Base-by-base conservation (phyloP, 2,797 vertebrate genomes). In the Acropternis orthonyx region DNA sequence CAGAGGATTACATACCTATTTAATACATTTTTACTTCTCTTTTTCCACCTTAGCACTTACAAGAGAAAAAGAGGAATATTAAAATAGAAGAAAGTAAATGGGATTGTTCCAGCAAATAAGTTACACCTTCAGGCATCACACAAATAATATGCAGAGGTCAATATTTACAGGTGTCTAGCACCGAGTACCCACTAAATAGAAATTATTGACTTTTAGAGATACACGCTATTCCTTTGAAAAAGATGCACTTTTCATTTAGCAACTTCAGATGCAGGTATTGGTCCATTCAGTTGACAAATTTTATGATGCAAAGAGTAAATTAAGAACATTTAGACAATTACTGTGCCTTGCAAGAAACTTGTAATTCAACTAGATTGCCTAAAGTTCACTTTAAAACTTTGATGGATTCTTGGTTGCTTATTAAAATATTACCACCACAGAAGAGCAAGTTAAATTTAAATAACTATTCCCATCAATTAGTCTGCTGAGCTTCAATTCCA, bases 381-480 rank as follows among this genome's bases (percentile, higher is more conserved):
- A 18, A 88, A 88, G 55, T 94, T 88, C 21, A 7, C 19, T 73
- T 92, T 69, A 5, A 55, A 81, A 79, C 48, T 93, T 30, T 20
- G 61, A 88, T 0, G 2, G 44, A 91, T 81, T 96, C 86, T 48
- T 91, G 51, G 48, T 32, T 81, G 41, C 46, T 94, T 49, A 85
- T 86, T 92, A 94, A 88, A 89, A 92, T 68, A 85, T 34, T 96
- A 72, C 43, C 55, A 72, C 32, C 28, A 54, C 11, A 49, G 61
- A 88, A 78, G 48, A 81, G 39, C 55, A 56, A 63, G 41, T 78
- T 88, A 95, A 78, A 84, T 94, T 96, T 84, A 91, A 94, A 52
- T 58, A 94, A 88, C 43, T 75, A n/a, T 55, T 93, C 24, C 32
- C 32, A 73, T 80, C 75, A 93, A 88, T 90, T 92, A 81, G 44